A percentile compares a stretch with the other conserved stretches of the same genome.
phyloP scores from a whole-genome alignment of 2,888 invertebrate genomes.

The Ectemnius lituratus region DNA sequence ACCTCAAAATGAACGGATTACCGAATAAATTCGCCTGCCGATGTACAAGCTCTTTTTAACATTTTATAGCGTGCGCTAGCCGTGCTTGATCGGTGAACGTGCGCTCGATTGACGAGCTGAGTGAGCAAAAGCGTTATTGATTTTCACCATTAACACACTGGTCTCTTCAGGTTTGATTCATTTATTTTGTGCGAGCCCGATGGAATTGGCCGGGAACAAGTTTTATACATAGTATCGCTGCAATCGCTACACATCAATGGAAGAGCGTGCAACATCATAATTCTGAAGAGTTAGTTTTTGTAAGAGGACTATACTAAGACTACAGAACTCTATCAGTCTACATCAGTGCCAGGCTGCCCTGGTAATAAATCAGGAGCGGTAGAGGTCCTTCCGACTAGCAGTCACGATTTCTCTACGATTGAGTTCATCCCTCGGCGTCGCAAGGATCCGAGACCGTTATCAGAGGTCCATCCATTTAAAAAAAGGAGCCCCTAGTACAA shows the following conservation, averaged over 20 bases:
- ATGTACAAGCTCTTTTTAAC: constrained; percentile 47
- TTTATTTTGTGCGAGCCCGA: background rate
- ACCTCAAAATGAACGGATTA: constrained; percentile 50
- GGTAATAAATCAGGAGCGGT: background rate
- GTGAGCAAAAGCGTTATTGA: background rate
- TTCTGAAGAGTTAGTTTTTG: background rate
- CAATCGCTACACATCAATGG: background rate
- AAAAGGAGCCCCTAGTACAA: constrained; percentile 7
- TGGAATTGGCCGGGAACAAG: too few relatives aligned
- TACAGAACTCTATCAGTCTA: too few relatives aligned
- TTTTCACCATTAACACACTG: background rate
- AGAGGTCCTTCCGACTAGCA: background rate
- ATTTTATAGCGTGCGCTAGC: constrained; percentile 8
- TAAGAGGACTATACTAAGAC: background rate
- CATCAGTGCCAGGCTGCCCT: background rate
- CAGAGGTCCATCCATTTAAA: constrained; percentile 29
- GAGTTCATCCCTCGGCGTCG: background rate
- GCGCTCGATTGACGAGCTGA: background rate
- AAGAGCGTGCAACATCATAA: background rate
- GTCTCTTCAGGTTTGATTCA: background rate
- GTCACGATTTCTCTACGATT: background rate
- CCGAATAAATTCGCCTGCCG: constrained; percentile 31
- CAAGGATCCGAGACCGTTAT: constrained; percentile 16
- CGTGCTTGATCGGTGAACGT: background rate
- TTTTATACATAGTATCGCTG: background rate